Percentiles rank a stretch among this genome's conserved stretches.
These are phyloP conservation scores for Chlamydotis undulata DNA, from an alignment of 2,113 vertebrate genomes.

Conservation along the genomic window DNA sequence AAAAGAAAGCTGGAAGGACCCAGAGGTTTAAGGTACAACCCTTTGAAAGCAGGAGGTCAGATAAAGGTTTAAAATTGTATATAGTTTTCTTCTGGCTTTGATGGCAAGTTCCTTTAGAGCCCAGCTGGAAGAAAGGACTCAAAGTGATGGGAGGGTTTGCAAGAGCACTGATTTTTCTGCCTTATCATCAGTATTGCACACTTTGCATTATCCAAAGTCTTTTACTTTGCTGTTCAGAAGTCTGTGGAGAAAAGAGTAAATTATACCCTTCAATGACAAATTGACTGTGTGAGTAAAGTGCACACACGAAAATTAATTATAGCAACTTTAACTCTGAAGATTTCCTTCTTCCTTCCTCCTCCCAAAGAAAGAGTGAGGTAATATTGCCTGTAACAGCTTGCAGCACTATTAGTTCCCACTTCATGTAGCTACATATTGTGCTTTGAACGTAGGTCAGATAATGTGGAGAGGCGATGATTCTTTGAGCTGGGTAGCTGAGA, in stretches of 20 bases:
- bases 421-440: background rate
- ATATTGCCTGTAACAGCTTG: background rate
- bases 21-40: constrained; percentile 23
- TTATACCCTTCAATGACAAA: background rate
- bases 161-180: background rate
- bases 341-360: background rate
- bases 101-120: constrained; percentile 35
- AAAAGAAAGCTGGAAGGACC: constrained; percentile 30
- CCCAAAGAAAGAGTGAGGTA: background rate
- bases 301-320: background rate
- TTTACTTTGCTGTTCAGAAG: background rate
- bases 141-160: background rate
- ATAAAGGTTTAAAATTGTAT: constrained; percentile 1
- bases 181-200: background rate
- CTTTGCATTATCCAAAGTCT: background rate
- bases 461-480: background rate
- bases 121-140: background rate
- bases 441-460: background rate
- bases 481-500: background rate
- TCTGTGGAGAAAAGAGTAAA: background rate
- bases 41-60: constrained; percentile 54
- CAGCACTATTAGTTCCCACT: background rate
- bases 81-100: constrained; percentile 46
- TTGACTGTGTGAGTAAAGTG: background rate
- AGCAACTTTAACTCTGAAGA: background rate